A percentile compares a stretch with the other conserved stretches of the same genome.
Conservation (phyloP, 1,140 invertebrate genomes). For the Xylocopa sonorina region DNA sequence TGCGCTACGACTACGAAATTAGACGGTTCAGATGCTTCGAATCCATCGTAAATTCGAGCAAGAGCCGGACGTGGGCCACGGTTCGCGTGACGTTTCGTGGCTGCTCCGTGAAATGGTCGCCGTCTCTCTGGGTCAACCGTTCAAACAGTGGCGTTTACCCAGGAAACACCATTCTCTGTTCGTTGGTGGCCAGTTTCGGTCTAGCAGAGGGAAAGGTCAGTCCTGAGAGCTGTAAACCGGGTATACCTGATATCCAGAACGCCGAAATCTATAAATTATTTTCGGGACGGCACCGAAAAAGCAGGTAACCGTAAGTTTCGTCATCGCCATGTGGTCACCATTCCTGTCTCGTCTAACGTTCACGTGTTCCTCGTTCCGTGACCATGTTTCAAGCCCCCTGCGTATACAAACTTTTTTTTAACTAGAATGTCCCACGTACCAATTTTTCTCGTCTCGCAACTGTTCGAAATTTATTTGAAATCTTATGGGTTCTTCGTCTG, state of each 20-base stretch:
- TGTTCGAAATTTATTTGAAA: too few relatives aligned
- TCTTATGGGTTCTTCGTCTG: too few relatives aligned
- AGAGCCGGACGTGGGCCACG: background rate
- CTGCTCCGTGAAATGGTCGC: background rate
- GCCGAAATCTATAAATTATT: background rate
- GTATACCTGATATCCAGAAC: slow-evolving; percentile 1
- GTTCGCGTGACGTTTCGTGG: slow-evolving; percentile 11
- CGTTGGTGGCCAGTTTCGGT: background rate
- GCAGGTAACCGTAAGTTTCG: slow-evolving; percentile 14
- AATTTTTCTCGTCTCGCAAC: too few relatives aligned
- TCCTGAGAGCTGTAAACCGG: slow-evolving; percentile 6
- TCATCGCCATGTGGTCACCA: slow-evolving; percentile 15
- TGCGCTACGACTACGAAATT: background rate
- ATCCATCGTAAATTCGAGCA: background rate
- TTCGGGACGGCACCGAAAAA: background rate
- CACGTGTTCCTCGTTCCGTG: background rate
- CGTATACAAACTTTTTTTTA: too few relatives aligned
- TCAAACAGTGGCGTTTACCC: background rate
- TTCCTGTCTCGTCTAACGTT: background rate
- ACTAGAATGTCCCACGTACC: too few relatives aligned
- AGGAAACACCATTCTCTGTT: background rate
- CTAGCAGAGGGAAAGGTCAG: slow-evolving; percentile 46
- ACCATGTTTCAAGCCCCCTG: too few relatives aligned
- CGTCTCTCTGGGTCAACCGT: too few relatives aligned
- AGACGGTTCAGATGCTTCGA: background rate